Percentiles rank a stretch among this genome's conserved stretches.
phyloP scores from a whole-genome alignment of 2,113 vertebrate genomes.

The Brachypteracias leptosomus region DNA sequence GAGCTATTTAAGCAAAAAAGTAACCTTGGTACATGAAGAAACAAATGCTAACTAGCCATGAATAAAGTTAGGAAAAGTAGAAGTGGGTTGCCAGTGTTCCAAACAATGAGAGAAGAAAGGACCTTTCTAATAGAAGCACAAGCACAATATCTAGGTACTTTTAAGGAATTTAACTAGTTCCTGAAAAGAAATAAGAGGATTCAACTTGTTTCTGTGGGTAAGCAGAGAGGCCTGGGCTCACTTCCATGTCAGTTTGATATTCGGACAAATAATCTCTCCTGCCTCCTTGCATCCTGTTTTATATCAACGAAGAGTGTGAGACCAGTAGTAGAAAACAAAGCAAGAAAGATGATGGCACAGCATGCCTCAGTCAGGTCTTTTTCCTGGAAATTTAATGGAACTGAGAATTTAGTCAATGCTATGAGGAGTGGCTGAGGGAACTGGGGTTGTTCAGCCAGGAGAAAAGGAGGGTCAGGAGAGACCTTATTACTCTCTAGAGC shows the following conservation, averaged over 20 bases:
- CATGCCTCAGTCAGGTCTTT: background rate
- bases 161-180: background rate
- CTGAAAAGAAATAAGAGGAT: background rate
- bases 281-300: background rate
- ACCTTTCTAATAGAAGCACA: background rate
- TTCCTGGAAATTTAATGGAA: background rate
- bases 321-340: background rate
- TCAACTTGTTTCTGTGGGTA: background rate
- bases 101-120: background rate
- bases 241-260: background rate
- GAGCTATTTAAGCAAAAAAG: slow-evolving; percentile 2
- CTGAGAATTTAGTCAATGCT: background rate
- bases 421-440: background rate
- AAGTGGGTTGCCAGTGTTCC: background rate
- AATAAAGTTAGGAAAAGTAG: slow-evolving; percentile 27
- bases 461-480: background rate
- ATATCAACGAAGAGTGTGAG: background rate
- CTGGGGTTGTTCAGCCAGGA: background rate
- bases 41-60: background rate
- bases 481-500: background rate
- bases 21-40: slow-evolving; percentile 30
- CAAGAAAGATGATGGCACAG: background rate
- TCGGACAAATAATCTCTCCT: background rate
- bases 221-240: background rate
- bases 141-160: background rate